Evolutionary conservation across 2,888 invertebrate species (phyloP).

Genomic region (Notodonta ziczac): DNA sequence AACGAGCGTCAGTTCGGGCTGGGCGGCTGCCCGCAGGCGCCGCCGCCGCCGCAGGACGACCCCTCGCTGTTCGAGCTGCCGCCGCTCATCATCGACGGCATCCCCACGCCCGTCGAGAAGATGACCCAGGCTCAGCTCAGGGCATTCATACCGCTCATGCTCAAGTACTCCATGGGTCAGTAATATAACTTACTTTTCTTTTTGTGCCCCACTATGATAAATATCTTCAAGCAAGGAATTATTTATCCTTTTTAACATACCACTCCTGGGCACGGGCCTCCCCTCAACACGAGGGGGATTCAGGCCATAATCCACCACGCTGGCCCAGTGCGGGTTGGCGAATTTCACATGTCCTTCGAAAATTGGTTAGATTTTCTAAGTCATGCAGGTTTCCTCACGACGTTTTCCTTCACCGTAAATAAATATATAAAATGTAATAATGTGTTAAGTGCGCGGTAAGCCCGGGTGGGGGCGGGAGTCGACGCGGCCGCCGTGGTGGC

Average conservation of each 20-base stretch:
- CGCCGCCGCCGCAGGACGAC: conserved; percentile 89
- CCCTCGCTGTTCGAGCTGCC: conserved; percentile 97
- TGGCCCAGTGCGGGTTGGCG: no score
- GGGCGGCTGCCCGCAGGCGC: conserved; percentile 77
- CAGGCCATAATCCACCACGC: no score
- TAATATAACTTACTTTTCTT: neutral
- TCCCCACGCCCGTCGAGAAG: conserved; percentile 99
- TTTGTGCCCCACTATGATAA: no score
- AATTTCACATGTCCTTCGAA: no score
- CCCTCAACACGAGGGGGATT: no score
- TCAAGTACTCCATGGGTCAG: conserved; percentile 97
- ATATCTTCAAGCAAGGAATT: no score
- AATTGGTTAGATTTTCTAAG: no score
- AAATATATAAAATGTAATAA: neutral
- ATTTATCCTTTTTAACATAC: no score
- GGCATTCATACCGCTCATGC: conserved; percentile 98
- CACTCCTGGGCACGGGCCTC: no score
- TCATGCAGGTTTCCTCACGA: no score
- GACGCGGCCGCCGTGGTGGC: conserved; percentile 99
- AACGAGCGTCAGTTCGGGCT: conserved; percentile 87
- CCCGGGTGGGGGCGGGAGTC: conserved; percentile 99
- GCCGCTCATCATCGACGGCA: conserved; percentile 97
- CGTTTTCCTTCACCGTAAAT: no score
- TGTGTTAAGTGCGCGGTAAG: conserved; percentile 89
- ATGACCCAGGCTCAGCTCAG: conserved; percentile 99